Evolutionary conservation across 2,888 invertebrate species (phyloP).

Genomic region (Agriopis marginaria): DNA sequence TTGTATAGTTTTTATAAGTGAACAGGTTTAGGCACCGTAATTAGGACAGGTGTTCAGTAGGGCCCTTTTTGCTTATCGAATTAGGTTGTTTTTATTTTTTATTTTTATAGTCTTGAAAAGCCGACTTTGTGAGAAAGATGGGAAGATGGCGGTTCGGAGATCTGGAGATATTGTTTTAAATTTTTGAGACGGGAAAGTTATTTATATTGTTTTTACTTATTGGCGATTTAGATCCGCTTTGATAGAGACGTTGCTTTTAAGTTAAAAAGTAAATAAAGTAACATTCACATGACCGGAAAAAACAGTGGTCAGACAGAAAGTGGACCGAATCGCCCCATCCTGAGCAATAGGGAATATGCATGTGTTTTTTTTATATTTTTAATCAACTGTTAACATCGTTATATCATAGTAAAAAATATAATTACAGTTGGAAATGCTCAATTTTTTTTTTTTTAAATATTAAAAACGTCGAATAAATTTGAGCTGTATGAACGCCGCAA

Average conservation of each 20-base stretch:
- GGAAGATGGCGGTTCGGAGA: slow-evolving; percentile 11
- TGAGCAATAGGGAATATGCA: too few species aligned
- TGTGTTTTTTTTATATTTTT: too few species aligned
- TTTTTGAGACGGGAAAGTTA: slow-evolving; percentile 14
- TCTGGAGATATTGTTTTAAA: slow-evolving; percentile 18
- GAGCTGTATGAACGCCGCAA: too few species aligned
- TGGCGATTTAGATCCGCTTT: slow-evolving; percentile 17
- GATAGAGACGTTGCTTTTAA: slow-evolving; percentile 9
- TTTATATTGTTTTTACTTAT: slow-evolving; percentile 18
- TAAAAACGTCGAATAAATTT: too few species aligned
- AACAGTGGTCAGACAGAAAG: too few species aligned
- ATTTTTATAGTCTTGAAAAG: slow-evolving; percentile 43
- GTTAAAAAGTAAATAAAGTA: too few species aligned
- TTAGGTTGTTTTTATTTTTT: slow-evolving; percentile 50
- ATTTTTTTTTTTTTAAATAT: too few species aligned
- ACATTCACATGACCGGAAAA: too few species aligned
- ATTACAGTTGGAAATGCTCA: too few species aligned
- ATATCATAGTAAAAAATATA: too few species aligned
- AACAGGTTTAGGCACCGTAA: slow-evolving; percentile 75
- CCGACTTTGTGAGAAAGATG: slow-evolving; percentile 37
- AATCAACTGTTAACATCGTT: too few species aligned
- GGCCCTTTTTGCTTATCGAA: slow-evolving; percentile 61
- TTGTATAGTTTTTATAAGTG: slow-evolving; percentile 45
- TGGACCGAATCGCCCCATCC: too few species aligned
- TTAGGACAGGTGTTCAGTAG: slow-evolving; percentile 79